Evolutionary conservation across 37 sponge, comb jelly and placozoan genomes (phyloP), one percentile per base, ranked within the genome.

Genomic region (Haliclona indistincta): DNA sequence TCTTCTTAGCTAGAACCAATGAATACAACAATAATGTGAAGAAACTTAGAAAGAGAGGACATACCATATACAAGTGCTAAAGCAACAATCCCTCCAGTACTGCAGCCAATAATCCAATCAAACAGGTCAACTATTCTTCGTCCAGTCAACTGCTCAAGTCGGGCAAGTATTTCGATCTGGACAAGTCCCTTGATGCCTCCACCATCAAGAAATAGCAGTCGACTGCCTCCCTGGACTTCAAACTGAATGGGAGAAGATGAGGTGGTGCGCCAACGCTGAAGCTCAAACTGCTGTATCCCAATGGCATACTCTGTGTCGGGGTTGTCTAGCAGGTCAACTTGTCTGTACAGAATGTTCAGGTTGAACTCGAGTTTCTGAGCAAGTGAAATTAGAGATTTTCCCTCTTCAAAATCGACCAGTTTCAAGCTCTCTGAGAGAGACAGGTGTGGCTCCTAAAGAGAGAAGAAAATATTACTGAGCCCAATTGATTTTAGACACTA

Each of bases 41-140:
- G 51, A 17, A 47, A 47, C 15, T 47, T 10, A 47, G 15, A 17
- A 10, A n/a, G n/a, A n/a, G n/a, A n/a, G n/a, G n/a, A n/a, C n/a
- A n/a, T n/a, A 87, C 88, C 65, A 61, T 87, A 87, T 6, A 87
- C 82, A 19, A 87, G 54, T 17, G 51, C 82, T 5, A 87, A 71
- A 25, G 88, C 81, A 11, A 81, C 32, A 22, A 87, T 81, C 28
- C 77, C 88, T 63, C 88, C 88, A 52, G 82, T 87, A 10, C 74
- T 71, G 37, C 82, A 81, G 0, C 88, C 88, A 23, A 87, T 66
- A 47, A 47, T 47, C 13, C 10, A 47, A 47, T 47, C 77, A 64
- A 76, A 76, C 51, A 76, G 65, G 4, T 76, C 77, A 8, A 51
- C 43, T 1, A 76, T 64, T 45, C 38, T 76, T 25, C 65, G 22